Conservation (phyloP, 1,140 invertebrate genomes). For the Meloidogyne floridensis region DNA sequence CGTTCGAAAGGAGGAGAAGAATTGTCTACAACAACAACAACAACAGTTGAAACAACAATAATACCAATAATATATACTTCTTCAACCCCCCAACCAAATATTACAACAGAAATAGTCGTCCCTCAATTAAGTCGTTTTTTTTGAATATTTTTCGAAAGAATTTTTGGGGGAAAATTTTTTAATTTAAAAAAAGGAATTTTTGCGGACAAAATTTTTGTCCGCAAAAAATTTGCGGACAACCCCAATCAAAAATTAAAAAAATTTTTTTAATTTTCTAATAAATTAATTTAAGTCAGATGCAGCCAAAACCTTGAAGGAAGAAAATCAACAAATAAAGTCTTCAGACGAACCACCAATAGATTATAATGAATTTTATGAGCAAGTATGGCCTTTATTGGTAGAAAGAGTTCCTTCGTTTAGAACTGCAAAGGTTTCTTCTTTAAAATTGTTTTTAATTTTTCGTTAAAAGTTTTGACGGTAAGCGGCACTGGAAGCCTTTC, state of each 20-base stretch:
- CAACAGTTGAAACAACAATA: too few species aligned
- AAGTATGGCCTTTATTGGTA: constrained; percentile 79
- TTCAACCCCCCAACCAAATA: too few species aligned
- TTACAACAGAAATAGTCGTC: too few species aligned
- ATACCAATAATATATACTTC: too few species aligned
- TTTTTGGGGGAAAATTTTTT: neutral
- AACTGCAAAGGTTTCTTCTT: constrained; percentile 68
- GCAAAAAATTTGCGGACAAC: too few species aligned
- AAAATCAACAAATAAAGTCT: constrained; percentile 4
- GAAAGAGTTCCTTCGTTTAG: constrained; percentile 80
- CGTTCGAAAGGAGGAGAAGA: neutral
- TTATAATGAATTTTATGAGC: constrained; percentile 76
- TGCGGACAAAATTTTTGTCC: too few species aligned
- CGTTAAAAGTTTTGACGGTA: constrained; percentile 15
- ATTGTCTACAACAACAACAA: neutral
- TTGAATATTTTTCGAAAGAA: neutral
- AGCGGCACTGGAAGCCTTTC: too few species aligned
- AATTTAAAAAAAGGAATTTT: too few species aligned
- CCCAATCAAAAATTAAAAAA: neutral
- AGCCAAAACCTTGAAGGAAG: constrained; percentile 19
- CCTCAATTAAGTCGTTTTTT: constrained; percentile 34
- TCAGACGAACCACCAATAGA: constrained; percentile 73
- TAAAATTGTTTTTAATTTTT: constrained; percentile 25
- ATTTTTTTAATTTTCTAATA: constrained; percentile 27
- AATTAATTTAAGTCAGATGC: constrained; percentile 39